Evolutionary conservation across 2,113 vertebrate species (phyloP), one percentile per base, ranked within the genome.

Genomic region (Ariopsis seemanni): DNA sequence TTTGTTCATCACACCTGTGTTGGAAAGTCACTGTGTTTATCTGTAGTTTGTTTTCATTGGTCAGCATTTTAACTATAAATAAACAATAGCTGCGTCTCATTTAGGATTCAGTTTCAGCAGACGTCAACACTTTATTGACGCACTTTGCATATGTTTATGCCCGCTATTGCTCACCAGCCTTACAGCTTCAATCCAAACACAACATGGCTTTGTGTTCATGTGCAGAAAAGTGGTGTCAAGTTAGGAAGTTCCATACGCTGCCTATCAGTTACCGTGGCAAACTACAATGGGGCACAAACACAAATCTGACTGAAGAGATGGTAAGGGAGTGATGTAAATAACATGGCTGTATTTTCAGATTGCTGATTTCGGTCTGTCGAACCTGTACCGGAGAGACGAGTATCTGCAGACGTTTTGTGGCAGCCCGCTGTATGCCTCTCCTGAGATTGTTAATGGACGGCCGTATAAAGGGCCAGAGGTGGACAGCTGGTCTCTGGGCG

Each of bases 401-500:
- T 96, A 95, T 55, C 96, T 99, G 52, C 97, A 99, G 93, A 99
- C 98, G 0, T 99, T 96, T 92, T 99, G 98, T 0, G 98, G 98
- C 60, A 99, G 98, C 86, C 98, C 98, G 0, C 95, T 99, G 69
- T 99, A 99, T 0, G 98, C 98, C 0, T 99, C 98, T 0, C 98
- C 98, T 0, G 98, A 99, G 93, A 99, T 99, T 1, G 96, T 99
- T 89, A 99, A 99, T 0, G 98, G 98, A 5, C 94, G 96, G 27
- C 98, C 98, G 0, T 99, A 99, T 94, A 95, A 79, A 7, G 98
- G 98, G 5, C 90, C 92, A 0, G 96, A 99, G 96, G 98, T 99
- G 91, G 98, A 99, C 94, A 98, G 97, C 89, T 99, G 98, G 98
- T 98, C 98, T 60, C 94, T 99, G 48, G 98, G 98, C 0, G 98